A percentile compares a stretch with the other conserved stretches of the same genome.
phyloP scores from a whole-genome alignment of 37 sponge, comb jelly and placozoan species.

The Axinella damicornis region DNA sequence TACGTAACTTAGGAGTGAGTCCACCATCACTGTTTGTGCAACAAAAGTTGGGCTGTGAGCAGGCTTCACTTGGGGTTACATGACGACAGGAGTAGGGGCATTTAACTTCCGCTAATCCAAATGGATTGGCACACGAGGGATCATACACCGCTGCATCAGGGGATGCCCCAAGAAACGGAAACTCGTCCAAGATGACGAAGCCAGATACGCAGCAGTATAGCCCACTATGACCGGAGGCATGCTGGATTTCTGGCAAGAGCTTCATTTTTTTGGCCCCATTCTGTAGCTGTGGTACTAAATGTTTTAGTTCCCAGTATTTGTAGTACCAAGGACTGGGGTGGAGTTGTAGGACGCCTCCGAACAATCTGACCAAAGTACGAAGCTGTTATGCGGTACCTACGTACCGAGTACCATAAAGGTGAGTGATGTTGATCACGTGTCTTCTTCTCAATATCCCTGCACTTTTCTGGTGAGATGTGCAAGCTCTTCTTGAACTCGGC shows the following conservation, averaged over 20 bases:
- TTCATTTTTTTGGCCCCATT: constrained; percentile 42
- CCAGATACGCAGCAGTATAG: too few species aligned
- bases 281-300: constrained; percentile 44
- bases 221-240: too few species aligned
- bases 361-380: constrained; percentile 53
- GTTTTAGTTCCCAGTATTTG: constrained; percentile 32
- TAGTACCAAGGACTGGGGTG: constrained; percentile 57
- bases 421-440: constrained; percentile 41
- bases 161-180: too few species aligned
- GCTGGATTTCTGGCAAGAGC: too few species aligned
- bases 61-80: constrained; percentile 37
- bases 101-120: constrained; percentile 65
- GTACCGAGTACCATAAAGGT: constrained; percentile 36
- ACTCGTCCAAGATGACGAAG: too few species aligned
- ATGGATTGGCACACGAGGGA: constrained; percentile 28
- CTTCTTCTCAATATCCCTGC: constrained; percentile 31
- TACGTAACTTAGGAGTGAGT: neutral
- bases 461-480: neutral
- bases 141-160: constrained; percentile 72
- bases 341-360: neutral
- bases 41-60: constrained; percentile 17
- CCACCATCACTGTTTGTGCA: too few species aligned
- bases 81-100: constrained; percentile 44
- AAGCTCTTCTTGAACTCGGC: constrained; percentile 40
- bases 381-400: constrained; percentile 43